These are phyloP conservation scores for Phoebastria nigripes DNA, from an alignment of 2,797 vertebrate species.

Conservation along the genomic window DNA sequence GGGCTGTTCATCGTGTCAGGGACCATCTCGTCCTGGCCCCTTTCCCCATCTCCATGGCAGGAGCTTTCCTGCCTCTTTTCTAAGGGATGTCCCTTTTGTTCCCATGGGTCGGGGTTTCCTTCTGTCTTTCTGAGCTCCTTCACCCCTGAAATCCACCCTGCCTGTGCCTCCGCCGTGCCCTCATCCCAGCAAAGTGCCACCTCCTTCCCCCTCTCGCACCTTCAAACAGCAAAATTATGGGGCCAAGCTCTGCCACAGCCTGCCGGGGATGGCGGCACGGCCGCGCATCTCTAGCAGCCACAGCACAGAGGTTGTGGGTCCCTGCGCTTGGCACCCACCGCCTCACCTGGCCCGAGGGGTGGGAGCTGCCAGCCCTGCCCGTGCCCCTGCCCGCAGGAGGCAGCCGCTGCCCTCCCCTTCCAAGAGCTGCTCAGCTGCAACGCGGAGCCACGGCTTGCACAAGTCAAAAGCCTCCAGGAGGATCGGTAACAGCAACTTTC, in stretches of 20 bases:
- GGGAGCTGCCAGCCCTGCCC: neutral
- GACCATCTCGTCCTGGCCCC: neutral
- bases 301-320: neutral
- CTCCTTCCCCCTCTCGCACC: neutral
- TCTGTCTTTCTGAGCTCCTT: neutral
- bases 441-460: rapidly evolving
- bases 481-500: neutral
- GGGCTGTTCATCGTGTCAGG: rapidly evolving
- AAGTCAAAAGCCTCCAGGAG: neutral
- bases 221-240: too few species aligned
- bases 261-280: neutral
- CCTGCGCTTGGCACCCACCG: too few species aligned
- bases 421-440: neutral
- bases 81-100: neutral
- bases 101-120: neutral
- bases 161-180: rapidly evolving
- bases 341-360: neutral
- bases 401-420: neutral
- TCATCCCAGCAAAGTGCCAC: neutral
- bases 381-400: rapidly evolving
- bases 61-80: neutral
- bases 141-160: neutral
- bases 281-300: rapidly evolving
- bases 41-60: neutral
- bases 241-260: neutral